A percentile compares a stretch with the other conserved stretches of the same genome.
Evolutionary conservation across 2,888 invertebrate genomes (phyloP).

Genomic region (Lottia scabra): DNA sequence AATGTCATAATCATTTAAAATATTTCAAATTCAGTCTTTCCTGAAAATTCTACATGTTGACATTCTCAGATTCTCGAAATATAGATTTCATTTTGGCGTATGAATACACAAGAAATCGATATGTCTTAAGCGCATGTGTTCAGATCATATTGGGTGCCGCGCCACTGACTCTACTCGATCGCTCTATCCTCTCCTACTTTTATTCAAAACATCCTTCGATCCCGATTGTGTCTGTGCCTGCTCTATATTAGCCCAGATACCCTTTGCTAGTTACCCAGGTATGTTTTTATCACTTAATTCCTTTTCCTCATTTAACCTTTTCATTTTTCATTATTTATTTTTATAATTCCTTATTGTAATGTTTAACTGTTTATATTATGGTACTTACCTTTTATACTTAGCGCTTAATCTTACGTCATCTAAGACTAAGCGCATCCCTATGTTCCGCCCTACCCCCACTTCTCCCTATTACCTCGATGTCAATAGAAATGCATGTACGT

Average conservation of each 20-base stretch:
- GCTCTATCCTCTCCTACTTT: slow-evolving; percentile 11
- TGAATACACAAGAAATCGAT: background rate
- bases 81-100: background rate
- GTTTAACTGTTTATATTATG: background rate
- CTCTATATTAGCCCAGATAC: slow-evolving; percentile 50
- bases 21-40: too few relatives aligned
- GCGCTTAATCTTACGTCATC: background rate
- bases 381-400: background rate
- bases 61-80: too few relatives aligned
- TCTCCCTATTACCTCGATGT: background rate
- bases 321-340: background rate
- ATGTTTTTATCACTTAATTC: slow-evolving; percentile 52
- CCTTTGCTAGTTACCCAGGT: slow-evolving; percentile 57
- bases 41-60: too few relatives aligned
- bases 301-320: slow-evolving; percentile 18
- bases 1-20: too few relatives aligned
- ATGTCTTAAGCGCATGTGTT: slow-evolving; percentile 2
- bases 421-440: background rate
- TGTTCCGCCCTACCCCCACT: background rate
- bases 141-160: slow-evolving; percentile 8
- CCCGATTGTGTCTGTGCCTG: slow-evolving; percentile 44
- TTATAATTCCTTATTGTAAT: background rate
- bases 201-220: slow-evolving; percentile 22
- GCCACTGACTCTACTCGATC: slow-evolving; percentile 16
- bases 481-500: slow-evolving; percentile 3